phyloP scores from a whole-genome alignment of 2,113 vertebrate genomes.

The Nibea coibor region DNA sequence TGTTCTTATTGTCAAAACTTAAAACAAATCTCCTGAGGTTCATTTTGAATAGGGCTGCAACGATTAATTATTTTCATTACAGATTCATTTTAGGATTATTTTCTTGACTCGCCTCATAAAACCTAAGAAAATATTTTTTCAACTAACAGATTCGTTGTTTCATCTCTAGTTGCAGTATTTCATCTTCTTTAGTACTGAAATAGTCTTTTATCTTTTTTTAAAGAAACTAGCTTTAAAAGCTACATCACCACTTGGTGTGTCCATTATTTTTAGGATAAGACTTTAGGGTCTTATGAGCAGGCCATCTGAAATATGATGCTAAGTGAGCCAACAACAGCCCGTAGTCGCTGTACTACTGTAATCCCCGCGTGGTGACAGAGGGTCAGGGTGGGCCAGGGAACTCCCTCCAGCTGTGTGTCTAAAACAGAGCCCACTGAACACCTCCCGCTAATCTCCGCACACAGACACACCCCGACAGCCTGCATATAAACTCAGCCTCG shows the following conservation, averaged over 20 bases:
- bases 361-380: conserved; percentile 57
- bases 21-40: too few relatives aligned
- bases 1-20: too few relatives aligned
- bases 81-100: too few relatives aligned
- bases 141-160: too few relatives aligned
- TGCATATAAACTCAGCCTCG: conserved; percentile 27
- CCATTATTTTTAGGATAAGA: conserved; percentile 42
- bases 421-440: conserved; percentile 43
- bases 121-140: too few relatives aligned
- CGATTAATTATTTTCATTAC: too few relatives aligned
- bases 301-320: conserved; percentile 64
- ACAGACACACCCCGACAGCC: conserved; percentile 50
- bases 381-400: conserved; percentile 37
- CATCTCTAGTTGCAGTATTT: too few relatives aligned
- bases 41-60: too few relatives aligned
- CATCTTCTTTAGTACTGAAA: too few relatives aligned
- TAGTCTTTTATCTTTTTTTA: too few relatives aligned
- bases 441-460: conserved; percentile 51
- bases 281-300: neutral
- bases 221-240: too few relatives aligned
- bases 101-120: too few relatives aligned
- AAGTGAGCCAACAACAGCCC: conserved; percentile 50
- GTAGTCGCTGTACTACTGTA: conserved; percentile 64
- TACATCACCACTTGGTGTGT: neutral
- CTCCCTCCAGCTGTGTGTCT: conserved; percentile 64